Base-by-base conservation (phyloP, 2,113 vertebrate species). In the Lamprotornis superbus region DNA sequence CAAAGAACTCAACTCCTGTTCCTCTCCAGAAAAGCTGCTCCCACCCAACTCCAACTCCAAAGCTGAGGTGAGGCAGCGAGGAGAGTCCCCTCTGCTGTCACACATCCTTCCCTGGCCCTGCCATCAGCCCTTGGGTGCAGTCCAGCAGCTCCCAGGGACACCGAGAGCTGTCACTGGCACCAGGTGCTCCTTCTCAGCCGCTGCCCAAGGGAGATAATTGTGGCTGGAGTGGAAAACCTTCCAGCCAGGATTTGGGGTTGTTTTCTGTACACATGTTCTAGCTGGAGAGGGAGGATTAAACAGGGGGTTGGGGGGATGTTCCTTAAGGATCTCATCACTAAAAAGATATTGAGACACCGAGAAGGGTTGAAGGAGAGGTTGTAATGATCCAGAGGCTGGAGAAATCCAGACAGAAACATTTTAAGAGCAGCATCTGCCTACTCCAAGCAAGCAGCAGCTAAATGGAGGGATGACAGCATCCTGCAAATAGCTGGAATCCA, bases 381-480 rank as follows among this genome's bases (percentile, higher is more conserved):
- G 3, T 20, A 33, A 68, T 1, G 50, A 83, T 28, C 24, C 28
- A 35, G n/a, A 64, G 52, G 44, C 61, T 2, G 13, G 30, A 76
- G 35, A 42, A 50, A 91, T 60, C 49, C 67, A 49, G 49, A 53
- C 44, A 68, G 46, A 39, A 90, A 61, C 0, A 1, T 25, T 93
- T 83, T 67, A 86, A 91, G 75, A 86, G 82, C 71, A 74, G 87
- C 87, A 88, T 91, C 92, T 90, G 89, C 75, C 50, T 61, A 15
- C 78, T 83, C 50, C 7, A 69, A 85, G 88, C 19, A 28, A 74
- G 65, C 74, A 0, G 89, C 89, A 87, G 84, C 91, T 87, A 65
- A 87, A 59, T 22, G 60, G 82, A 40, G 52, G 76, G 81, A 88
- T 82, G 95, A 91, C 79, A 95, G 56, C 93, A 94, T 89, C 90